Percentiles rank a stretch among this genome's conserved stretches.
Conservation (phyloP, 2,888 invertebrate genomes). For the Chloroclystis v-ata region DNA sequence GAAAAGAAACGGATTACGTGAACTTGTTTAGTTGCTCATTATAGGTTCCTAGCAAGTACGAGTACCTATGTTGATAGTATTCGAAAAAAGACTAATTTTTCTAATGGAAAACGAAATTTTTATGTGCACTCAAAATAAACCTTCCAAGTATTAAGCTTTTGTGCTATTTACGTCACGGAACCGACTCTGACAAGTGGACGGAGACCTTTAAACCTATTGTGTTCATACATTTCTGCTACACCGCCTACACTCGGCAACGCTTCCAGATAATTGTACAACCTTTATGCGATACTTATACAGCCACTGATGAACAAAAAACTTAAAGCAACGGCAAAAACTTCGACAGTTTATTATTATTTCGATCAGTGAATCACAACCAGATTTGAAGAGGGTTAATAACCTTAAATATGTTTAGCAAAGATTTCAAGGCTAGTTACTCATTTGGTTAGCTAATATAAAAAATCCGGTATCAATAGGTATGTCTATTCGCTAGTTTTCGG, state of each 20-base stretch:
- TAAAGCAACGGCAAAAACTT: conserved; percentile 72
- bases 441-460: conserved; percentile 63
- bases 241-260: conserved; percentile 46
- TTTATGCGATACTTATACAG: conserved; percentile 48
- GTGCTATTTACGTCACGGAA: too few relatives aligned
- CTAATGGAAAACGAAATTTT: too few relatives aligned
- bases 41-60: too few relatives aligned
- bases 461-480: conserved; percentile 57
- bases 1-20: too few relatives aligned
- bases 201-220: conserved; percentile 34
- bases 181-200: too few relatives aligned
- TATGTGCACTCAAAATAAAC: too few relatives aligned
- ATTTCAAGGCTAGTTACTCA: conserved; percentile 71
- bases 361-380: conserved; percentile 76
- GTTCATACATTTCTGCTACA: conserved; percentile 24
- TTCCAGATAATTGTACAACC: conserved; percentile 56
- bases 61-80: too few relatives aligned
- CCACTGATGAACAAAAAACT: conserved; percentile 49
- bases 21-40: too few relatives aligned
- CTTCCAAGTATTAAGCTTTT: too few relatives aligned
- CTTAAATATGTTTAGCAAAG: conserved; percentile 71
- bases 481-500: conserved; percentile 47
- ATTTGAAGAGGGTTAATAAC: conserved; percentile 76
- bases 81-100: too few relatives aligned
- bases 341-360: conserved; percentile 72